Evolutionary conservation across 2,888 invertebrate species (phyloP).

Genomic region (Tinea trinotella): DNA sequence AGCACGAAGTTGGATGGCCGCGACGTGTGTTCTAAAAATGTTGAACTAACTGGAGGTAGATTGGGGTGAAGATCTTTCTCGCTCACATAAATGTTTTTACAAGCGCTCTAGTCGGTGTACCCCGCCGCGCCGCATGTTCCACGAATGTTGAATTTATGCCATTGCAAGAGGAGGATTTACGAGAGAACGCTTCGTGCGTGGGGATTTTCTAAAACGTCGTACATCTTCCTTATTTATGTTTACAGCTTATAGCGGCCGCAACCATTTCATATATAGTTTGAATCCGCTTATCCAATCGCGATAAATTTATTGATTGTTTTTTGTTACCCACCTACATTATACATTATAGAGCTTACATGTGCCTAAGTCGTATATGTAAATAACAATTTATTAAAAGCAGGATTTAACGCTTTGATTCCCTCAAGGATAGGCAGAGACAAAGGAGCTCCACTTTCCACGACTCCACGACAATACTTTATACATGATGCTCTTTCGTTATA

Average conservation of each 20-base stretch:
- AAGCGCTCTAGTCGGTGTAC: constrained; percentile 16
- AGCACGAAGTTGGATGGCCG: neutral
- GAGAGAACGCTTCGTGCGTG: constrained; percentile 51
- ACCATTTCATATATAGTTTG: constrained; percentile 52
- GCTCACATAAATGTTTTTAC: constrained; percentile 19
- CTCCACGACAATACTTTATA: too few relatives aligned
- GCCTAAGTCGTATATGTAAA: too few relatives aligned
- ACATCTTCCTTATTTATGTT: constrained; percentile 69
- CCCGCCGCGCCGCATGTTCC: constrained; percentile 23
- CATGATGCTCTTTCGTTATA: too few relatives aligned
- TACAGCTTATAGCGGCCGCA: constrained; percentile 61
- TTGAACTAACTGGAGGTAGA: constrained; percentile 15
- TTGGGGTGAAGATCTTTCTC: constrained; percentile 14
- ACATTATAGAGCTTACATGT: neutral
- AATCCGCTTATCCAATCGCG: constrained; percentile 68
- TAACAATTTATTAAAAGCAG: too few relatives aligned
- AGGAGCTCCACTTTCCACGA: too few relatives aligned
- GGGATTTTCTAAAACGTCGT: constrained; percentile 64
- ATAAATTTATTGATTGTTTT: constrained; percentile 5
- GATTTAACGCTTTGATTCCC: too few relatives aligned
- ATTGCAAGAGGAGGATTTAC: constrained; percentile 58
- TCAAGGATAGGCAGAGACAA: too few relatives aligned
- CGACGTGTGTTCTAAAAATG: constrained; percentile 13
- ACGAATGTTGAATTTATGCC: constrained; percentile 51
- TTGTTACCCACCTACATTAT: neutral